Conservation (phyloP, 2,797 vertebrate genomes). For the Pseudochaenichthys georgianus region DNA sequence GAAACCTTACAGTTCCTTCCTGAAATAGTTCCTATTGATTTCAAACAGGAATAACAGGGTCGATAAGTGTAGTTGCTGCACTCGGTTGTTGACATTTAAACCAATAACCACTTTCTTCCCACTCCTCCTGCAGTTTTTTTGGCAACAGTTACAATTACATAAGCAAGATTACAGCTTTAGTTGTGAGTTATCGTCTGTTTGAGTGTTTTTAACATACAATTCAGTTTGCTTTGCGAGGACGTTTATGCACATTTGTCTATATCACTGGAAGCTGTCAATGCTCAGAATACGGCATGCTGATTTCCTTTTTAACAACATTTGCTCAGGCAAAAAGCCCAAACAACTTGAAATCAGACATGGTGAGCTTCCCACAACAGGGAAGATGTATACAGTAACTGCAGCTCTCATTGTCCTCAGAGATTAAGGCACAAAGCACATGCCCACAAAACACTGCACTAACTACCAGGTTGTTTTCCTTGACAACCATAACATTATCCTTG, state of each 20-base stretch:
- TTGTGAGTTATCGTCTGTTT: constrained; percentile 19
- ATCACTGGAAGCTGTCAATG: background rate
- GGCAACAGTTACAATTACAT: constrained; percentile 34
- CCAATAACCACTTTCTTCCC: constrained; percentile 46
- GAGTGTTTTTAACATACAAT: constrained; percentile 11
- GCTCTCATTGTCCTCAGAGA: background rate
- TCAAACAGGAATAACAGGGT: constrained; percentile 54
- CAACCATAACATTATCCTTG: constrained; percentile 4
- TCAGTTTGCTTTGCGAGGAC: background rate
- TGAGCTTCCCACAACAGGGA: background rate
- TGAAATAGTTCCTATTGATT: constrained; percentile 60
- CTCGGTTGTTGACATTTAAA: constrained; percentile 65
- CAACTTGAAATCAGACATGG: background rate
- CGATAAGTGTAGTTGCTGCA: constrained; percentile 46
- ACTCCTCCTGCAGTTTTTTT: constrained; percentile 33
- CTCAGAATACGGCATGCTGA: background rate
- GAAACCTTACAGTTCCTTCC: constrained; percentile 21
- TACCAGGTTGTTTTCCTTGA: constrained; percentile 10
- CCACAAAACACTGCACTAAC: constrained; percentile 2
- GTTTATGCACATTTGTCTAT: background rate
- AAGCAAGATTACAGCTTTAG: constrained; percentile 15
- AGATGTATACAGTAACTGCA: background rate
- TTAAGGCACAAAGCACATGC: constrained; percentile 3
- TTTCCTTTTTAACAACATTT: constrained; percentile 7
- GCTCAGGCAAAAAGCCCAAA: background rate